phyloP scores from a whole-genome alignment of 1,140 invertebrate species.

The Spodoptera litura region DNA sequence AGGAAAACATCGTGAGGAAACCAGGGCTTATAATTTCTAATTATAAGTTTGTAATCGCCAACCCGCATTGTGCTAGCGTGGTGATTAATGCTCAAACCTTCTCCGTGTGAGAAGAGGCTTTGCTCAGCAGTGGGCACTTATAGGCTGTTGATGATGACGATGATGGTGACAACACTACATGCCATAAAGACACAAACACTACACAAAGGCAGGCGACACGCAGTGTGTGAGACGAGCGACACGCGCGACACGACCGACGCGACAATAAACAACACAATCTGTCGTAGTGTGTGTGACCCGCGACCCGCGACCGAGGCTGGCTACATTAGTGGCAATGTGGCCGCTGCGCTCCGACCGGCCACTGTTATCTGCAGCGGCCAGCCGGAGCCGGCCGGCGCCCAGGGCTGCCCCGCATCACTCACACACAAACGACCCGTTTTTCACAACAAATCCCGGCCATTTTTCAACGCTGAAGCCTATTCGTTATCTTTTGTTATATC shows the following conservation, averaged over 20 bases:
- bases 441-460: conserved; percentile 24
- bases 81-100: no score
- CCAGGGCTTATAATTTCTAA: no score
- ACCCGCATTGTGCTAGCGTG: no score
- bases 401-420: conserved; percentile 33
- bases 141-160: no score
- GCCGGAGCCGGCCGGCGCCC: background rate
- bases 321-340: no score
- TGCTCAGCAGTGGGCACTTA: no score
- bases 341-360: background rate
- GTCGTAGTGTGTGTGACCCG: background rate
- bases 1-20: no score
- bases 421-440: conserved; percentile 22
- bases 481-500: conserved; percentile 18
- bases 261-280: conserved; percentile 10
- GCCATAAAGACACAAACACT: no score
- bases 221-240: background rate
- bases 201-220: background rate
- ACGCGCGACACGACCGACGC: background rate
- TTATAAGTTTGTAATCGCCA: no score
- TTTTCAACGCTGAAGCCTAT: conserved; percentile 15
- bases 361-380: conserved; percentile 8
- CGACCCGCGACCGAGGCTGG: background rate
- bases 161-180: no score
- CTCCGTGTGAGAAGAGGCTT: no score